A percentile compares a stretch with the other conserved stretches of the same genome.
Evolutionary conservation across 2,797 vertebrate genomes (phyloP).

Genomic region (Florisuga fusca): DNA sequence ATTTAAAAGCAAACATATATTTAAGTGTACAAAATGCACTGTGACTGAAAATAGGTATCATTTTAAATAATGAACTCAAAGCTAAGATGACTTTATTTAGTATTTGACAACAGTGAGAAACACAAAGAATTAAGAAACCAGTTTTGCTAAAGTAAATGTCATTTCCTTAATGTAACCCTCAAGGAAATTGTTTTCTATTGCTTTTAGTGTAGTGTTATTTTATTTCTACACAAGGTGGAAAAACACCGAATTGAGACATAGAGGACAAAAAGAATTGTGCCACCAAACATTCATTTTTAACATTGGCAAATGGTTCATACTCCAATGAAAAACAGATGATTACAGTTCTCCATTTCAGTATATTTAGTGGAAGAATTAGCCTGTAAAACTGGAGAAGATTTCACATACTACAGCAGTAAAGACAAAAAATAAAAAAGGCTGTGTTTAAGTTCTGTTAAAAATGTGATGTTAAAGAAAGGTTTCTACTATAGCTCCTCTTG

Average conservation of each 20-base stretch:
- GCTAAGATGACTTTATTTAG: neutral
- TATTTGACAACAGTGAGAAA: neutral
- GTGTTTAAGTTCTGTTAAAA: neutral
- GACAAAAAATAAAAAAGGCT: neutral
- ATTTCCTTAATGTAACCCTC: neutral
- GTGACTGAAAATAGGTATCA: neutral
- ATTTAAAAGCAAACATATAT: neutral
- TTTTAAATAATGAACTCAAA: neutral
- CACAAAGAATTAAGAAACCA: neutral
- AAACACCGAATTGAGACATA: neutral
- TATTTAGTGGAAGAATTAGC: neutral
- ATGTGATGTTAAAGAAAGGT: neutral
- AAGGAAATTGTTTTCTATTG: neutral
- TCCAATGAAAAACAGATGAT: neutral
- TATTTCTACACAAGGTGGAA: neutral
- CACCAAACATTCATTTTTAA: neutral
- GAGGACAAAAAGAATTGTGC: neutral
- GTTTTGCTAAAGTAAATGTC: neutral
- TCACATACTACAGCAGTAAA: fast-evolving
- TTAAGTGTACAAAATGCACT: neutral
- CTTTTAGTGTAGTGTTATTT: neutral
- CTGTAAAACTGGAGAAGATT: neutral
- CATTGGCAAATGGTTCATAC: neutral
- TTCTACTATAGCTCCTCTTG: neutral
- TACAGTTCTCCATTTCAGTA: neutral